Conservation (phyloP, 2,113 vertebrate species). For the Pandion haliaetus region DNA sequence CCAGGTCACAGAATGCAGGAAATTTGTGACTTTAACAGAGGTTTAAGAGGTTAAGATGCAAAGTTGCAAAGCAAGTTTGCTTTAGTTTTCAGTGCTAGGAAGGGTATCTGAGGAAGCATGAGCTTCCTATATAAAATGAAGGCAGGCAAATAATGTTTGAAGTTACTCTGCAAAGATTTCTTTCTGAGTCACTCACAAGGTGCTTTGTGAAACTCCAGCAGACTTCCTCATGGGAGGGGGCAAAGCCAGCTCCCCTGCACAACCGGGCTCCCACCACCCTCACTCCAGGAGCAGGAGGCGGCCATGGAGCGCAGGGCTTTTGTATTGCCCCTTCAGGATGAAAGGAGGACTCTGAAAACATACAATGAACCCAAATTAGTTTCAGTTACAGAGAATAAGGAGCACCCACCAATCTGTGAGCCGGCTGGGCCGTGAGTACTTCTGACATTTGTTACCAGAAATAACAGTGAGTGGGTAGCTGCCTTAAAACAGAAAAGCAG, state of each 20-base stretch:
- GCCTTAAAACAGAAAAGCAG: not conserved
- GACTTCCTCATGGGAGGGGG: not conserved
- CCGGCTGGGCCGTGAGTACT: not conserved
- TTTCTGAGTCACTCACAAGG: not conserved
- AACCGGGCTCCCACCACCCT: not conserved
- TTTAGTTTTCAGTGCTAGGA: not conserved
- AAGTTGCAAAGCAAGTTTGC: not conserved
- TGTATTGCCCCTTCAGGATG: not conserved
- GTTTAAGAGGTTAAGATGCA: not conserved
- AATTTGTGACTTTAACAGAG: not conserved
- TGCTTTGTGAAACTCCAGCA: not conserved
- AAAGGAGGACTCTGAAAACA: not conserved
- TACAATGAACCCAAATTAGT: not conserved
- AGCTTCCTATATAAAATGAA: not conserved
- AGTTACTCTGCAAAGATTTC: not conserved
- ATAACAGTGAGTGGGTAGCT: not conserved
- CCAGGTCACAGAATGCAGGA: not conserved
- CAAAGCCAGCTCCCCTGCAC: not conserved
- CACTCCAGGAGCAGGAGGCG: not conserved
- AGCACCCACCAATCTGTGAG: not conserved
- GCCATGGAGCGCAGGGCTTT: rapidly evolving
- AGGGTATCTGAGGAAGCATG: not conserved
- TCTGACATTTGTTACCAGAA: not conserved
- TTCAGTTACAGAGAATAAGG: not conserved
- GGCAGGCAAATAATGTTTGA: not conserved